phyloP scores from a whole-genome alignment of 2,888 invertebrate genomes.

The Ectemnius cavifrons region DNA sequence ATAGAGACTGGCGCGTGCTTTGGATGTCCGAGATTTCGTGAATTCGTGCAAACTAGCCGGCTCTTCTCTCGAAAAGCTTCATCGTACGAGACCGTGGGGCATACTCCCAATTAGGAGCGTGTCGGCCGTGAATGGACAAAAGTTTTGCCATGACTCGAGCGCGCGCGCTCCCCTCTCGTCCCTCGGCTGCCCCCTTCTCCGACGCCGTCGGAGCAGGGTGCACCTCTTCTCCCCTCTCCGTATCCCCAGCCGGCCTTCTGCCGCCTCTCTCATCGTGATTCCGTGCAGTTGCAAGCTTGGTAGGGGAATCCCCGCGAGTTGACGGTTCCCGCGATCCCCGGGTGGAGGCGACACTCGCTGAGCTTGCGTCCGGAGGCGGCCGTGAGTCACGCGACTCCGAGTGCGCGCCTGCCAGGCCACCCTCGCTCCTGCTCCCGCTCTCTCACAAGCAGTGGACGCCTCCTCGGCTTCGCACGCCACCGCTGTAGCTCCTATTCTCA shows the following conservation, averaged over 20 bases:
- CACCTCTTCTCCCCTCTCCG: neutral
- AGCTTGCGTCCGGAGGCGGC: constrained; percentile 62
- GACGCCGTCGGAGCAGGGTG: neutral
- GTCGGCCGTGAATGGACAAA: constrained; percentile 73
- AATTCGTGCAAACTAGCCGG: too few species aligned
- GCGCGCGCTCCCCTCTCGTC: constrained; percentile 33
- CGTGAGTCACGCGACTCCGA: constrained; percentile 70
- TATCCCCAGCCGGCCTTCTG: too few species aligned
- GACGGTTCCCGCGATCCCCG: constrained; percentile 74
- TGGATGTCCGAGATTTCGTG: too few species aligned
- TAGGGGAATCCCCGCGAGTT: constrained; percentile 65
- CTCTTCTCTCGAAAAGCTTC: too few species aligned
- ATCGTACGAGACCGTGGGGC: constrained; percentile 66
- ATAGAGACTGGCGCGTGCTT: too few species aligned
- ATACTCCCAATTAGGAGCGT: constrained; percentile 70
- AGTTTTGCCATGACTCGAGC: constrained; percentile 69
- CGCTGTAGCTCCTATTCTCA: neutral
- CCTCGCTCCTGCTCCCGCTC: neutral
- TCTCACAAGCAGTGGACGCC: constrained; percentile 2
- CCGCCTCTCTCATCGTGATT: too few species aligned
- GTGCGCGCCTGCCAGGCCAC: constrained; percentile 35
- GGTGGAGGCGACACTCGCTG: constrained; percentile 74
- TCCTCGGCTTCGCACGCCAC: constrained; percentile 5
- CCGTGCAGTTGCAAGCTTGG: constrained; percentile 19
- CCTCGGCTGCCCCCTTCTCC: constrained; percentile 42